Evolutionary conservation across 2,797 vertebrate species (phyloP).

Genomic region (Poecilia wingei): DNA sequence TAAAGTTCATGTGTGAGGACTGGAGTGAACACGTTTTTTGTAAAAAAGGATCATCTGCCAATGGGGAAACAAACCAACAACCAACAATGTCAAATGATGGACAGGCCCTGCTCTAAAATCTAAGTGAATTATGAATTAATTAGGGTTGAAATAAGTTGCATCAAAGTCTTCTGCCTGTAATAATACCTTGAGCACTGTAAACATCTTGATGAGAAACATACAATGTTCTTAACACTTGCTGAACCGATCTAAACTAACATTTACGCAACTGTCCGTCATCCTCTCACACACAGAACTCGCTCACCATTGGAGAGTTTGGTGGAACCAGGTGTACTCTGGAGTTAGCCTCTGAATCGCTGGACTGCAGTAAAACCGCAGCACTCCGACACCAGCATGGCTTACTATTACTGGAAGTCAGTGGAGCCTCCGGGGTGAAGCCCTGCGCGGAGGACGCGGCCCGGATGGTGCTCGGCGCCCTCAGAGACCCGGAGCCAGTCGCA

Average conservation of each 20-base stretch:
- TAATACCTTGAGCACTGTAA: background rate
- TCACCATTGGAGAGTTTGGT: constrained; percentile 81
- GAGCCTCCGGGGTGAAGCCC: constrained; percentile 36
- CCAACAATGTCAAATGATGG: background rate
- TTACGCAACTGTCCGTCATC: background rate
- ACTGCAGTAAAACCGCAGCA: constrained; percentile 63
- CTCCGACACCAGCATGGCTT: constrained; percentile 64
- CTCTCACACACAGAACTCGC: constrained; percentile 16
- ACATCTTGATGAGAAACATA: background rate
- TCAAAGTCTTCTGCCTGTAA: background rate
- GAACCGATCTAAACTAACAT: background rate
- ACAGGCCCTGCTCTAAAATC: background rate
- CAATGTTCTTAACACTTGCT: background rate
- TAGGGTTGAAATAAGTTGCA: background rate
- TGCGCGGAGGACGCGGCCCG: constrained; percentile 50
- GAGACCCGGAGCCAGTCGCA: constrained; percentile 68
- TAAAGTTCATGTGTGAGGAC: background rate
- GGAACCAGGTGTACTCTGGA: constrained; percentile 73
- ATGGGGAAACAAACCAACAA: background rate
- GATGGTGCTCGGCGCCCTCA: constrained; percentile 73
- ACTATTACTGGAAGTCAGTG: constrained; percentile 16
- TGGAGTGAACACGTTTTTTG: background rate
- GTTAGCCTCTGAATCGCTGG: constrained; percentile 77
- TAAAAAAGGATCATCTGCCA: background rate
- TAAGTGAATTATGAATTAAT: background rate